Conservation (phyloP, 2,888 invertebrate genomes). For the Synergus laeviventris region DNA sequence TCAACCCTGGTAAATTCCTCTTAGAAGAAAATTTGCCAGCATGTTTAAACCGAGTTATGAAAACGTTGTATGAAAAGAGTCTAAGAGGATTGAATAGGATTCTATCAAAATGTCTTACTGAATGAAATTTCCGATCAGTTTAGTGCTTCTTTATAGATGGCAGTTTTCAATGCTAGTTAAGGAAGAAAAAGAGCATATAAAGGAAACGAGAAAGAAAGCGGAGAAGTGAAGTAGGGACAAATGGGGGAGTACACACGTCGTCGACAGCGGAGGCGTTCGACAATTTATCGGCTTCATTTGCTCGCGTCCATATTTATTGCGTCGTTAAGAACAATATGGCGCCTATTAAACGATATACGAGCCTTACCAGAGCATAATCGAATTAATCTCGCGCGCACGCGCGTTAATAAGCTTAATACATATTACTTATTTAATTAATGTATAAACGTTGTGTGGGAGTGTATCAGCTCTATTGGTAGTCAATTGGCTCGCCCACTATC, state of each 20-base stretch:
- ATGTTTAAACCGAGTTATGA: no score
- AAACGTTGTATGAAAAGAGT: not conserved
- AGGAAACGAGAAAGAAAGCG: not conserved
- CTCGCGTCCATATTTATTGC: constrained; percentile 73
- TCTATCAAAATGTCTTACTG: not conserved
- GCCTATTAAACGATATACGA: constrained; percentile 72
- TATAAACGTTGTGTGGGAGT: constrained; percentile 67
- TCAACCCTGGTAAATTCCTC: no score
- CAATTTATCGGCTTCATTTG: constrained; percentile 74
- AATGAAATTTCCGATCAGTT: not conserved
- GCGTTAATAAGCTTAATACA: constrained; percentile 72
- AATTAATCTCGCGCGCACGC: constrained; percentile 65
- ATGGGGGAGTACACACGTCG: constrained; percentile 49
- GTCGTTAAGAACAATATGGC: constrained; percentile 74
- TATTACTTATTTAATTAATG: constrained; percentile 75
- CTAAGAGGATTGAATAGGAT: not conserved
- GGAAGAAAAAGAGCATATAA: not conserved
- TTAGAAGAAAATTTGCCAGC: no score
- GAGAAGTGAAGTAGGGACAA: not conserved
- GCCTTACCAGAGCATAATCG: constrained; percentile 62
- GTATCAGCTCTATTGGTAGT: constrained; percentile 60
- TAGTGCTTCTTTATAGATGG: not conserved
- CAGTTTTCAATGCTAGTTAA: not conserved
- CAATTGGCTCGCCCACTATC: constrained; percentile 63
- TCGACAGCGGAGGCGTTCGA: constrained; percentile 72